Conservation (phyloP, 2,113 vertebrate species). For the Motacilla alba region DNA sequence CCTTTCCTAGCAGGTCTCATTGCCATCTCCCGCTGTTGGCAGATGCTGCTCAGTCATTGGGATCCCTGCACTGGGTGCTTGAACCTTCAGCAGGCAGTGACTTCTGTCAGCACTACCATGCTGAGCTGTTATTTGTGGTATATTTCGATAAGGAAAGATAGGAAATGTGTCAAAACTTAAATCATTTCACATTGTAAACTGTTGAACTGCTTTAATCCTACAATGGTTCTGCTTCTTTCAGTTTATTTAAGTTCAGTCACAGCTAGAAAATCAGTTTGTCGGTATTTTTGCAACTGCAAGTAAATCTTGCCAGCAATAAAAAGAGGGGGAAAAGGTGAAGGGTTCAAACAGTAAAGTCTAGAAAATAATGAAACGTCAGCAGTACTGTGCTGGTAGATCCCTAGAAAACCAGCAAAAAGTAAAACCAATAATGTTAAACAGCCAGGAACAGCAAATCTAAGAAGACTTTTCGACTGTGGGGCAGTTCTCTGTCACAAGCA, state of each 20-base stretch:
- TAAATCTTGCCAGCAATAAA: conserved; percentile 33
- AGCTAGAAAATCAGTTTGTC: conserved; percentile 14
- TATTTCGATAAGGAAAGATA: conserved; percentile 12
- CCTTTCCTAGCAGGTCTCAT: neutral
- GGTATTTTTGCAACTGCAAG: conserved; percentile 16
- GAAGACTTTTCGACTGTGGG: neutral
- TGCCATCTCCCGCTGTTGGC: neutral
- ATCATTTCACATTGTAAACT: conserved; percentile 51
- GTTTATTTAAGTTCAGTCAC: conserved; percentile 50
- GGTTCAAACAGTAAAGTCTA: conserved; percentile 27
- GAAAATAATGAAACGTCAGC: conserved; percentile 42
- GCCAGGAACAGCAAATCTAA: neutral
- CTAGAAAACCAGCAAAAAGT: neutral
- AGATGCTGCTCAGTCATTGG: conserved; percentile 26
- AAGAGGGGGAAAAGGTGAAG: conserved; percentile 33
- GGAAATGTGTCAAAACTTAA: conserved; percentile 54
- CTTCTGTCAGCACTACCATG: neutral
- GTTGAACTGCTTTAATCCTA: conserved; percentile 41
- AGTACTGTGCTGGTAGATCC: neutral
- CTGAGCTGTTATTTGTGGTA: conserved; percentile 34
- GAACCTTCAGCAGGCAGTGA: conserved; percentile 15
- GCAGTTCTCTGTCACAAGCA: neutral
- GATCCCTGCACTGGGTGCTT: conserved; percentile 10
- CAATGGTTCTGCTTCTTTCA: conserved; percentile 32
- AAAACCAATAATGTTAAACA: neutral